Evolutionary conservation across 2,888 invertebrate genomes (phyloP).

Genomic region (Cremastinae sp.): DNA sequence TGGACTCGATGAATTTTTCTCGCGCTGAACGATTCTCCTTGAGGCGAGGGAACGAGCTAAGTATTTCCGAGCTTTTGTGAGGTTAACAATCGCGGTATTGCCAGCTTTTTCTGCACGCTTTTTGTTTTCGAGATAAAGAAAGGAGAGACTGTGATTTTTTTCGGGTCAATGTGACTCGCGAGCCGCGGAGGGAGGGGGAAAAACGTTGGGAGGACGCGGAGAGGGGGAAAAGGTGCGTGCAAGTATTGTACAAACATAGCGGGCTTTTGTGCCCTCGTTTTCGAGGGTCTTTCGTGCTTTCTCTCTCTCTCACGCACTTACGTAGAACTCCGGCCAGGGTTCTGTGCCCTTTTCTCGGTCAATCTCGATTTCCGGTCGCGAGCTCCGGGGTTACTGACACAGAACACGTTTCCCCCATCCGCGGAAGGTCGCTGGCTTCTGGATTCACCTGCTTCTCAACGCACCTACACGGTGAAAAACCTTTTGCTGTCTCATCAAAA

Average conservation of each 20-base stretch:
- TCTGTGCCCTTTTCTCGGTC: slow-evolving; percentile 56
- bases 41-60: slow-evolving; percentile 34
- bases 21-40: slow-evolving; percentile 49
- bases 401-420: slow-evolving; percentile 48
- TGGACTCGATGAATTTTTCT: slow-evolving; percentile 45
- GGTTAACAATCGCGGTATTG: too few species aligned
- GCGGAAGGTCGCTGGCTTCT: slow-evolving; percentile 28
- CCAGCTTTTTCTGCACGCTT: too few species aligned
- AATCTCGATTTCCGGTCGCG: slow-evolving; percentile 44
- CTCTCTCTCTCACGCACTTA: slow-evolving; percentile 19
- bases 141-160: slow-evolving; percentile 20
- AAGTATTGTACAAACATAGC: slow-evolving; percentile 58
- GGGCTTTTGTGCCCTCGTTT: slow-evolving; percentile 49
- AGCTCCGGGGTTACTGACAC: slow-evolving; percentile 56
- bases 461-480: slow-evolving; percentile 7
- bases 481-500: too few species aligned
- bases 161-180: slow-evolving; percentile 25
- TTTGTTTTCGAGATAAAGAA: background rate
- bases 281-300: slow-evolving; percentile 41
- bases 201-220: background rate
- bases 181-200: slow-evolving; percentile 8
- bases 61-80: too few species aligned
- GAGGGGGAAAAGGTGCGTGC: slow-evolving; percentile 16
- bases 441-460: slow-evolving; percentile 54
- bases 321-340: slow-evolving; percentile 42